Evolutionary conservation across 2,888 invertebrate species (phyloP).

Genomic region (Drosophila melanosoma): DNA sequence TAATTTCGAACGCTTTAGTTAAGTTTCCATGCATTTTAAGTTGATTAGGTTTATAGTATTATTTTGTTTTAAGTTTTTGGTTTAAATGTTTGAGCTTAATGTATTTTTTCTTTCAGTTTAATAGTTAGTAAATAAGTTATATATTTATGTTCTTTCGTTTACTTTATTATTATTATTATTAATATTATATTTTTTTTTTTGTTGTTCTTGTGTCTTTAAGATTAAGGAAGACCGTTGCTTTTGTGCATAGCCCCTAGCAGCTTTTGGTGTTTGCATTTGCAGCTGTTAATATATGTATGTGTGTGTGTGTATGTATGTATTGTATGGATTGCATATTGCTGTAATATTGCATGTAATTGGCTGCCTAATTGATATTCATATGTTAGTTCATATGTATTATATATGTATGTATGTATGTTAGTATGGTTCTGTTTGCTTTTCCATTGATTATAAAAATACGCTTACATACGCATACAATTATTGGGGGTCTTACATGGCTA

Average conservation of each 20-base stretch:
- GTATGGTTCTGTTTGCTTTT: constrained; percentile 11
- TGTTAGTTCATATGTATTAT: constrained; percentile 9
- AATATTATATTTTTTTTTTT: constrained; percentile 1
- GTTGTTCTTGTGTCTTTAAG: constrained; percentile 43
- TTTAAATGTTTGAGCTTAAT: constrained; percentile 35
- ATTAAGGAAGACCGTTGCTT: constrained; percentile 71
- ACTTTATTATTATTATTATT: constrained; percentile 15
- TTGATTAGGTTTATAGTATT: constrained; percentile 28
- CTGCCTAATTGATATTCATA: constrained; percentile 53
- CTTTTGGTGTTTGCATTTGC: constrained; percentile 21
- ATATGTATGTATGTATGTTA: constrained; percentile 15
- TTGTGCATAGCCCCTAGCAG: constrained; percentile 66
- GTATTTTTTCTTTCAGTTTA: constrained; percentile 23
- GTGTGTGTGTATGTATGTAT: constrained; percentile 1
- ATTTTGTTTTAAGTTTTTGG: constrained; percentile 27
- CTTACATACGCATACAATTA: constrained; percentile 36
- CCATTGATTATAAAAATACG: constrained; percentile 1
- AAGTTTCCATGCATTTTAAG: constrained; percentile 45
- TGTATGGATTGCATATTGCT: constrained; percentile 19
- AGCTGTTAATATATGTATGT: constrained; percentile 19
- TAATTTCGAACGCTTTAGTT: constrained; percentile 43
- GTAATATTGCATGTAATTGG: constrained; percentile 37
- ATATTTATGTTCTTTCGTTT: constrained; percentile 19
- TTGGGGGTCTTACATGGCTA: constrained; percentile 45
- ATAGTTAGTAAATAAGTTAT: constrained; percentile 29